Percentiles rank a stretch among this genome's conserved stretches.
Conservation (phyloP, 2,888 invertebrate genomes). For the Macroteleia sp. region DNA sequence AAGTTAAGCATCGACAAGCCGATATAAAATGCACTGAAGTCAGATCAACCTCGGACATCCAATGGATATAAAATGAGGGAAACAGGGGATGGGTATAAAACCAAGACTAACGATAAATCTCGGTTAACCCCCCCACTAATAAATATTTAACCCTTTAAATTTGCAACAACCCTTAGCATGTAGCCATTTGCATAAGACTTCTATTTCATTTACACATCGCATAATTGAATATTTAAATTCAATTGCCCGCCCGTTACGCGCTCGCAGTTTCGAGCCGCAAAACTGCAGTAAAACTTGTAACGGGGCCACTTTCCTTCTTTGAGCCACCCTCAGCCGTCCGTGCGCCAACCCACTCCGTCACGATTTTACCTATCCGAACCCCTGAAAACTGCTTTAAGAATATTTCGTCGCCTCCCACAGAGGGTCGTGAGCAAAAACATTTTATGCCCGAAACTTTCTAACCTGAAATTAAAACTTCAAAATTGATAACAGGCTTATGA, state of each 20-base stretch:
- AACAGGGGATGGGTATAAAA: slow-evolving; percentile 34
- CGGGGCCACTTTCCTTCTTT: slow-evolving; percentile 82
- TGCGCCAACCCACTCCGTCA: slow-evolving; percentile 56
- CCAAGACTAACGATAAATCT: slow-evolving; percentile 79
- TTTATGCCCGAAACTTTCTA: slow-evolving; percentile 40
- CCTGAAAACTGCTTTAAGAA: slow-evolving; percentile 74
- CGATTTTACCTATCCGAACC: slow-evolving; percentile 66
- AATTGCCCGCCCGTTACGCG: slow-evolving; percentile 83
- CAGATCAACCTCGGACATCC: slow-evolving; percentile 28
- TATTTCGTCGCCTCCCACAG: slow-evolving; percentile 69
- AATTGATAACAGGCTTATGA: slow-evolving; percentile 33
- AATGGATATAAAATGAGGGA: slow-evolving; percentile 24
- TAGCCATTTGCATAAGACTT: slow-evolving; percentile 85
- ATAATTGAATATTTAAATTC: slow-evolving; percentile 85
- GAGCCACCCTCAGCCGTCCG: slow-evolving; percentile 65
- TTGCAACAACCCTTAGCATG: slow-evolving; percentile 84
- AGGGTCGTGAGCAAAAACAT: slow-evolving; percentile 34
- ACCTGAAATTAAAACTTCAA: slow-evolving; percentile 35
- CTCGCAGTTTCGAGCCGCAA: slow-evolving; percentile 84
- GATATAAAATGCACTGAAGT: slow-evolving; percentile 36
- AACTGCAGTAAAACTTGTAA: slow-evolving; percentile 85
- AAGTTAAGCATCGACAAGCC: slow-evolving; percentile 4
- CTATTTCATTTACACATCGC: slow-evolving; percentile 86
- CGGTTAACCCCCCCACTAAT: slow-evolving; percentile 82
- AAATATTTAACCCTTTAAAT: slow-evolving; percentile 85